Percentiles rank a stretch among this genome's conserved stretches.
These are phyloP conservation scores for Chamaea fasciata DNA, from an alignment of 2,113 vertebrate genomes.

Conservation along the genomic window DNA sequence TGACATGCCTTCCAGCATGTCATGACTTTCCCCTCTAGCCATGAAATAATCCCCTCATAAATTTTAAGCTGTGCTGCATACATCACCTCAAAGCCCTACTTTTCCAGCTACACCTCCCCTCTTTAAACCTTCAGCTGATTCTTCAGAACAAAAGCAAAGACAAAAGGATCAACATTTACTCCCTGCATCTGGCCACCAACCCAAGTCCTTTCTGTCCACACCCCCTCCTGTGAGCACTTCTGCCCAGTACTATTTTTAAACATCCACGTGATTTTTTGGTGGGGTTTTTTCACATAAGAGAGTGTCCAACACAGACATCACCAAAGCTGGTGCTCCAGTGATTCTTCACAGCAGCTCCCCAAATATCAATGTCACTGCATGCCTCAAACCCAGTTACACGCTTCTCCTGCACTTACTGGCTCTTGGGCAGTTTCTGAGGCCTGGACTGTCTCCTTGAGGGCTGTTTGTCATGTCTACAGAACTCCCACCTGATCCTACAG, in stretches of 20 bases:
- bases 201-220: neutral
- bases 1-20: neutral
- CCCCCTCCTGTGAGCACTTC: neutral
- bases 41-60: neutral
- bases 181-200: neutral
- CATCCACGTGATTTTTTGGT: neutral
- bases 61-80: neutral
- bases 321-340: neutral
- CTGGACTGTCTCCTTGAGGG: neutral
- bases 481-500: neutral
- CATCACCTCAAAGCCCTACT: neutral
- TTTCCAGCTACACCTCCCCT: neutral
- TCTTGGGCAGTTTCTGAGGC: neutral
- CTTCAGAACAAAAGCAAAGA: neutral
- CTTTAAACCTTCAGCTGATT: neutral
- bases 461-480: neutral
- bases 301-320: neutral
- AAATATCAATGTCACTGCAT: neutral
- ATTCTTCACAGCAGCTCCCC: neutral
- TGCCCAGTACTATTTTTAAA: neutral
- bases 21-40: neutral
- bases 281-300: neutral
- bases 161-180: neutral
- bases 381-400: neutral
- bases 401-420: neutral